These are phyloP conservation scores for Trachythela sp. DNA, from an alignment of 64 coral and sea anemone species.

Conservation along the genomic window DNA sequence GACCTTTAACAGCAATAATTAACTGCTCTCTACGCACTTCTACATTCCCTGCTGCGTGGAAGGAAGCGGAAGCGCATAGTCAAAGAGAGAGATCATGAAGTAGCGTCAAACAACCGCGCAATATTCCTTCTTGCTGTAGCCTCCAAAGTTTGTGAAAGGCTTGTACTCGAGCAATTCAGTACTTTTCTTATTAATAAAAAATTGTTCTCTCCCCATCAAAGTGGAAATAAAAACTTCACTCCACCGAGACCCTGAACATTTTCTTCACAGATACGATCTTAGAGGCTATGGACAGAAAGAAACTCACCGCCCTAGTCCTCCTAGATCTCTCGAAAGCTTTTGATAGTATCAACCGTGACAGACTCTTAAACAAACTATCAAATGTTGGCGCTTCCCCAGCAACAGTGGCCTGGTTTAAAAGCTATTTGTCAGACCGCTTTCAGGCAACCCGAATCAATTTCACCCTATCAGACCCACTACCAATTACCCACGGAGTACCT, in stretches of 20 bases:
- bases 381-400: not conserved
- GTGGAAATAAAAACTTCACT: not conserved
- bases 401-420: constrained; percentile 33
- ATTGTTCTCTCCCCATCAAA: not conserved
- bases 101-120: not conserved
- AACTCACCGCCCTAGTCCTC: not conserved
- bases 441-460: not conserved
- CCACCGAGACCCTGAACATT: not conserved
- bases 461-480: not conserved
- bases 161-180: not conserved
- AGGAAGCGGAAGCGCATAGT: constrained; percentile 3
- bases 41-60: constrained; percentile 24
- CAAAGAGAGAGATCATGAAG: not conserved
- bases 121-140: not conserved
- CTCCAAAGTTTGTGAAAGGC: constrained; percentile 8
- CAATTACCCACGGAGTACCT: constrained; percentile 4
- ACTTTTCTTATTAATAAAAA: not conserved
- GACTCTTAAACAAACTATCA: not conserved
- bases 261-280: not conserved
- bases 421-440: not conserved
- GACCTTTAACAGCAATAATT: not conserved
- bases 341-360: constrained; percentile 4
- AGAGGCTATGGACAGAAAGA: constrained; percentile 24
- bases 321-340: constrained; percentile 7
- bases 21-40: constrained; percentile 22